These are phyloP conservation scores for Cheilosia soror DNA, from an alignment of 2,888 invertebrate genomes.

Conservation along the genomic window DNA sequence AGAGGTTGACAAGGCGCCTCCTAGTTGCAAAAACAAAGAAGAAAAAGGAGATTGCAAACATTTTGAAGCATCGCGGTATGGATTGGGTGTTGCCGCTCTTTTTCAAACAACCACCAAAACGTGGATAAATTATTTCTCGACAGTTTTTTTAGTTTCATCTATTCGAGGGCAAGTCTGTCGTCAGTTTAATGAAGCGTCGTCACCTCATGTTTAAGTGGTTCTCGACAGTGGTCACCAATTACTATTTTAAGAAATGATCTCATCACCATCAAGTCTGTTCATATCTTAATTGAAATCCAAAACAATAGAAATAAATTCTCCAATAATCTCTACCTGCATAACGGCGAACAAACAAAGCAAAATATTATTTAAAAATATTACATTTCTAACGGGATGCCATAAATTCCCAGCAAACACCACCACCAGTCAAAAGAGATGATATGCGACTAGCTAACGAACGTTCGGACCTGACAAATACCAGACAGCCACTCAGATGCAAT, in stretches of 20 bases:
- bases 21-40: too few species aligned
- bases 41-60: too few species aligned
- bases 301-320: conserved; percentile 48
- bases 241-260: conserved; percentile 58
- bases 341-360: conserved; percentile 48
- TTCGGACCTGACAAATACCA: conserved; percentile 29
- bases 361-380: conserved; percentile 45
- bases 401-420: conserved; percentile 21
- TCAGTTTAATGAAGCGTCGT: not conserved
- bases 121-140: not conserved
- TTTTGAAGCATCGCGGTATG: too few species aligned
- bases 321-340: conserved; percentile 44
- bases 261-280: conserved; percentile 29
- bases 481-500: conserved; percentile 40
- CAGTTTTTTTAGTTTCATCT: too few species aligned
- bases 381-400: conserved; percentile 21
- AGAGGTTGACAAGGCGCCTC: too few species aligned
- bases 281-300: conserved; percentile 4
- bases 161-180: not conserved
- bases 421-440: conserved; percentile 26
- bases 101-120: not conserved
- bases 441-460: conserved; percentile 19
- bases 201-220: not conserved
- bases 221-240: not conserved
- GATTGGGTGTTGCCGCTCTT: not conserved